Evolutionary conservation across 1,140 invertebrate genomes (phyloP), one percentile per base, ranked within the genome.

Genomic region (Lethrus apterus): DNA sequence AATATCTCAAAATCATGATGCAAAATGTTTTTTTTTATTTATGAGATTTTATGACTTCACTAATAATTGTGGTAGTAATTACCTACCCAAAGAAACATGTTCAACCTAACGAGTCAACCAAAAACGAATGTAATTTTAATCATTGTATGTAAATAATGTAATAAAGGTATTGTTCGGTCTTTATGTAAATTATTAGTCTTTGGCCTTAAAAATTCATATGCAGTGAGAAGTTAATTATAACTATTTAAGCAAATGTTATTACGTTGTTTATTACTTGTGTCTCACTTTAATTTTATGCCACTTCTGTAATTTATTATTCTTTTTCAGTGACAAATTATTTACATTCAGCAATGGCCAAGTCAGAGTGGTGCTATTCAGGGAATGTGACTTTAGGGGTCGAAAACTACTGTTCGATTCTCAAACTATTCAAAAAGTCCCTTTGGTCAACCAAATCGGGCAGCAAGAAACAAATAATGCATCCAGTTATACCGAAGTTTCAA

Each of bases 391-490:
- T 59, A 74, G 80, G 49, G 86, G 86, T 9, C 72, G 86, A 44
- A 84, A 84, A 56, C 69, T 93, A 13, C 71, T 93, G 5, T 93
- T 90, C 67, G 90, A 93, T 70, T 92, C 89, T 3, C 76, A 81
- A 51, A 74, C 82, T 18, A 72, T 84, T 56, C 71, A 80, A 46
- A 82, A 72, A 62, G 65, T 78, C 8, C 56, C 68, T 24, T 62
- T 68, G 56, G 59, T 66, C 65, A 32, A 21, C 20, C 20, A 46
- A 35, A 20, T 20, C 38, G 31, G 21, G 9, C 36, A 35, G 11
- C 20, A 38, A 46, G 46, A 49, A 40, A 44, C 48, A n/a, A 24
- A 42, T 20, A 38, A n/a, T 20, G 8, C 5, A 26, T 29, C 40
- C 40, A 57, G 20, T 29, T 60, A 51, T 62, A 62, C 73, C 48